A percentile compares a stretch with the other conserved stretches of the same genome.
Conservation (phyloP, 1,140 invertebrate genomes). For the Chironomus tepperi region DNA sequence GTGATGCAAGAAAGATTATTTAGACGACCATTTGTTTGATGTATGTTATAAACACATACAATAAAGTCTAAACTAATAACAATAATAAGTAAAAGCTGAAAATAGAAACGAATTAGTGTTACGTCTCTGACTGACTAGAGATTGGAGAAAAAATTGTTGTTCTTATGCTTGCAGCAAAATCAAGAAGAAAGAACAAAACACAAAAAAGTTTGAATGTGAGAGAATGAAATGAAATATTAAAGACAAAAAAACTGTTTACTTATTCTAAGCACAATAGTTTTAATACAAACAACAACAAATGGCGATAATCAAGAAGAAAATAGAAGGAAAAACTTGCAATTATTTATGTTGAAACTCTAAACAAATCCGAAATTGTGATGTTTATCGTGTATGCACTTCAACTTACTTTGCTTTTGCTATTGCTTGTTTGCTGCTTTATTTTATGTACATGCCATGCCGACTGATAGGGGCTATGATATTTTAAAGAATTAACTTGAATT, state of each 20-base stretch:
- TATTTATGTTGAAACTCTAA: conserved; percentile 10
- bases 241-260: background rate
- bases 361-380: background rate
- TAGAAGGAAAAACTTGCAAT: conserved; percentile 12
- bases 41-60: too few relatives aligned
- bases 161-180: background rate
- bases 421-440: background rate
- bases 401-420: background rate
- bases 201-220: background rate
- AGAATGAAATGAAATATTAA: background rate
- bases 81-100: too few relatives aligned
- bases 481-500: too few relatives aligned
- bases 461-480: too few relatives aligned
- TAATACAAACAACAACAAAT: conserved; percentile 14
- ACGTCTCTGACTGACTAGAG: background rate
- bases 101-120: background rate
- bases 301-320: conserved; percentile 1
- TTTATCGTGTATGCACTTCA: background rate
- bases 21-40: background rate
- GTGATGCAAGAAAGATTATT: conserved; percentile 8
- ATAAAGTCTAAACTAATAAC: too few relatives aligned
- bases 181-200: background rate
- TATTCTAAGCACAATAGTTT: conserved; percentile 8
- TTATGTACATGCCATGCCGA: background rate
- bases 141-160: conserved; percentile 3